Conservation (phyloP, 2,797 vertebrate genomes). For the Denticeps clupeoides region DNA sequence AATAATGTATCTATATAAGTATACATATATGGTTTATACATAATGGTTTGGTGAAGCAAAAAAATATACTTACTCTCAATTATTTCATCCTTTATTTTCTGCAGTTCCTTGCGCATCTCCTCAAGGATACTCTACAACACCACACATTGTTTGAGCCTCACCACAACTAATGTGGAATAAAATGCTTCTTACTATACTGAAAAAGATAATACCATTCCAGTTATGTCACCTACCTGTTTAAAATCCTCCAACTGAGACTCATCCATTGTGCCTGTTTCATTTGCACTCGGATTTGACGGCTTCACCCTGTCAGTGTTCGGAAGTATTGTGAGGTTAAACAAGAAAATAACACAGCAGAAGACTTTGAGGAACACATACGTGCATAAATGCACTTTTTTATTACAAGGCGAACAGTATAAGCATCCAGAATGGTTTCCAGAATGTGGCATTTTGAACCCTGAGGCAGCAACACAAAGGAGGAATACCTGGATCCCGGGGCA, state of each 20-base stretch:
- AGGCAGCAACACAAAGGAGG: no score
- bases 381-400: no score
- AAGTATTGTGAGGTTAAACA: not conserved
- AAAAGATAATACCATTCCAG: not conserved
- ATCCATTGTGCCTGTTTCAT: constrained; percentile 34
- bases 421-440: not conserved
- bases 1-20: no score
- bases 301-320: constrained; percentile 38
- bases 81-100: constrained; percentile 79
- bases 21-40: no score
- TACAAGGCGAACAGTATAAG: no score
- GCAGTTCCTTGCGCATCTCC: constrained; percentile 72
- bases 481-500: no score
- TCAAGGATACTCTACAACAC: constrained; percentile 68
- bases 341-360: not conserved
- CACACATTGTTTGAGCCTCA: not conserved
- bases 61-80: constrained; percentile 55
- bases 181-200: not conserved
- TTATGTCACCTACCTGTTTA: constrained; percentile 61
- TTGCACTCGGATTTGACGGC: constrained; percentile 31
- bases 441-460: not conserved
- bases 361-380: not conserved
- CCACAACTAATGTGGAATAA: not conserved
- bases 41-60: not conserved
- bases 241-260: constrained; percentile 59